phyloP scores from a whole-genome alignment of 2,888 invertebrate species.

The Malthinus seriepunctatus region DNA sequence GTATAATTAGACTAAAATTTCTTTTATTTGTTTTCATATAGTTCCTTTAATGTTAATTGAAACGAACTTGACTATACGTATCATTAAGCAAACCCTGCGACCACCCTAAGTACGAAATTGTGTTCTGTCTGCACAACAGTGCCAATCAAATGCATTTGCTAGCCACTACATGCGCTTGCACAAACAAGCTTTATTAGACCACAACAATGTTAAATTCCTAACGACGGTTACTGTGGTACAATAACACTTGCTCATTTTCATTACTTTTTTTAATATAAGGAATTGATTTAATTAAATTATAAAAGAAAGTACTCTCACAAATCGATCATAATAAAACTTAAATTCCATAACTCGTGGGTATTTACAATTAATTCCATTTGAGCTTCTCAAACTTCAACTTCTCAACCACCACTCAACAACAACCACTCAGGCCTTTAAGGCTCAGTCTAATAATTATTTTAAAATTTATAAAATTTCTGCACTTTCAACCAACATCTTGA shows the following conservation, averaged over 20 bases:
- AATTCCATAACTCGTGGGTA: no score
- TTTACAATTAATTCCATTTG: no score
- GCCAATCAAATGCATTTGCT: conserved; percentile 26
- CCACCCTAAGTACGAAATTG: conserved; percentile 23
- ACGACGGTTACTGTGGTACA: conserved; percentile 14
- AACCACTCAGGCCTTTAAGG: no score
- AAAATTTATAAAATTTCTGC: no score
- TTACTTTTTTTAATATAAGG: conserved; percentile 4
- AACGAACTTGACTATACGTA: conserved; percentile 3
- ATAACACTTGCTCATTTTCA: conserved; percentile 1
- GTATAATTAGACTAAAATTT: neutral
- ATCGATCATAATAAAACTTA: no score
- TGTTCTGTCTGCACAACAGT: conserved; percentile 19
- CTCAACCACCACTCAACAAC: no score
- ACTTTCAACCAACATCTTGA: no score
- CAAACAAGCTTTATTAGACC: conserved; percentile 26
- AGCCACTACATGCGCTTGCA: conserved; percentile 20
- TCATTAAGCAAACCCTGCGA: conserved; percentile 7
- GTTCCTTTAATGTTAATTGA: conserved; percentile 10
- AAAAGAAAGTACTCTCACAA: neutral
- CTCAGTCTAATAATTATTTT: no score
- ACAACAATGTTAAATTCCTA: conserved; percentile 17
- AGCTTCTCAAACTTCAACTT: no score
- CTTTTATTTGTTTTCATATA: neutral
- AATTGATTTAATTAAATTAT: neutral